phyloP scores from a whole-genome alignment of 2,888 invertebrate species.

The Scaptomyza caliginosa region DNA sequence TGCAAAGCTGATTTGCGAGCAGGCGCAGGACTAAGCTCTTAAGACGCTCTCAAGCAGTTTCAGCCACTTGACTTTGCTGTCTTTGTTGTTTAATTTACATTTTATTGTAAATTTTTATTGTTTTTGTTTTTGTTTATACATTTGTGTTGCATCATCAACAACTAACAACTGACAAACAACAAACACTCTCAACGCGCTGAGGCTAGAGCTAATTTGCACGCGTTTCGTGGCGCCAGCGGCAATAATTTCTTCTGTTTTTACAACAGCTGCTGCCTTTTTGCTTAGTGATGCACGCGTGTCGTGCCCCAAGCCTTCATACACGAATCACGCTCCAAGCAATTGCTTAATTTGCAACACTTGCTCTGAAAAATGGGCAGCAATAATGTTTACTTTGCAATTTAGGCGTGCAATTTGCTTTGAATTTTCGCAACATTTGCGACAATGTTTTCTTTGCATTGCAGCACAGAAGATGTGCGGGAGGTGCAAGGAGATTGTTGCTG shows the following conservation, averaged over 20 bases:
- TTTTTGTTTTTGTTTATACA: slow-evolving; percentile 25
- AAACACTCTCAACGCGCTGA: slow-evolving; percentile 18
- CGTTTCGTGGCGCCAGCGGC: slow-evolving; percentile 60
- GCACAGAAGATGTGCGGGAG: not conserved
- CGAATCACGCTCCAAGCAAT: slow-evolving; percentile 7
- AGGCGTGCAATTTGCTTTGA: not conserved
- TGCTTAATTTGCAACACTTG: slow-evolving; percentile 12
- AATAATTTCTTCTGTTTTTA: slow-evolving; percentile 18
- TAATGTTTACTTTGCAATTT: not conserved
- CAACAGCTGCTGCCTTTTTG: not conserved
- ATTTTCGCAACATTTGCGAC: slow-evolving; percentile 6
- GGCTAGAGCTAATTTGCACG: slow-evolving; percentile 61
- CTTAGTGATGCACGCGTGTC: slow-evolving; percentile 22
- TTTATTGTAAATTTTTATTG: slow-evolving; percentile 69
- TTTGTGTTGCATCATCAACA: slow-evolving; percentile 31
- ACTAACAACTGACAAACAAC: slow-evolving; percentile 24
- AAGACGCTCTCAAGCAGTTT: slow-evolving; percentile 7
- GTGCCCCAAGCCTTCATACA: slow-evolving; percentile 5
- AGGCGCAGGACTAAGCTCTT: slow-evolving; percentile 39
- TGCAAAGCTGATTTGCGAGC: not conserved
- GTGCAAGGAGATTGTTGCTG: not conserved
- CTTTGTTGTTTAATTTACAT: slow-evolving; percentile 62
- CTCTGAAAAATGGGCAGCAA: not conserved
- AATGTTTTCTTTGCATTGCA: not conserved
- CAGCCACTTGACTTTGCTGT: slow-evolving; percentile 5